Conservation (phyloP, 2,797 vertebrate genomes). For the Galaxias olidus region DNA sequence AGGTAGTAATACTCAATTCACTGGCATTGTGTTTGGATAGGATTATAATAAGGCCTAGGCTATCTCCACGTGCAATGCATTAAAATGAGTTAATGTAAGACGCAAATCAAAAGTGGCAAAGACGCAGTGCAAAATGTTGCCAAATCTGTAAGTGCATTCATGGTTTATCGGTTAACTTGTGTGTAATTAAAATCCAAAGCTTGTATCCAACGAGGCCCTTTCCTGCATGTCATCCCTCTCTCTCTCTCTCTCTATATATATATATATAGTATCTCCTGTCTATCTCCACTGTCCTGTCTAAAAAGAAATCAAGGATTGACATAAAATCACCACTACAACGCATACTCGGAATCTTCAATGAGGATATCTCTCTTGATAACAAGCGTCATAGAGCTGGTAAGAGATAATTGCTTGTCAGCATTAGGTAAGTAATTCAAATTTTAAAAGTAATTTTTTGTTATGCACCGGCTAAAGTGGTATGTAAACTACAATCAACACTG, state of each 20-base stretch:
- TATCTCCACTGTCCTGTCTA: conserved; percentile 31
- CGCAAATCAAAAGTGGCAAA: conserved; percentile 33
- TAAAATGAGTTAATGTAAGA: conserved; percentile 38
- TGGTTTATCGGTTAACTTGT: conserved; percentile 50
- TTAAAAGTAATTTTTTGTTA: conserved; percentile 54
- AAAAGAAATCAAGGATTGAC: conserved; percentile 45
- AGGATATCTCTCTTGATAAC: conserved; percentile 55
- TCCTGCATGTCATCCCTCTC: too few species aligned
- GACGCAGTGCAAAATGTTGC: conserved; percentile 51
- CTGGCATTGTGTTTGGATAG: conserved; percentile 32
- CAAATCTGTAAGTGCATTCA: conserved; percentile 52
- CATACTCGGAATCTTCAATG: conserved; percentile 50
- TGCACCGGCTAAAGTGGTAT: conserved; percentile 38
- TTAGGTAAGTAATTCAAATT: conserved; percentile 58
- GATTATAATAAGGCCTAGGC: conserved; percentile 52
- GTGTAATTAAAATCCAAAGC: conserved; percentile 52
- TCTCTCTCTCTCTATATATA: too few species aligned
- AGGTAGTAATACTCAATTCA: conserved; percentile 46
- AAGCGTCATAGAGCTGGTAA: conserved; percentile 61
- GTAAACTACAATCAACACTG: conserved; percentile 46
- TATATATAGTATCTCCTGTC: too few species aligned
- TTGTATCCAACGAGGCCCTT: conserved; percentile 47
- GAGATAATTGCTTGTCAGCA: conserved; percentile 70
- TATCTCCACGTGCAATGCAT: conserved; percentile 22
- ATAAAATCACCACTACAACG: conserved; percentile 48